Base-by-base conservation (phyloP, 1,140 invertebrate species). In the Cydia splendana region DNA sequence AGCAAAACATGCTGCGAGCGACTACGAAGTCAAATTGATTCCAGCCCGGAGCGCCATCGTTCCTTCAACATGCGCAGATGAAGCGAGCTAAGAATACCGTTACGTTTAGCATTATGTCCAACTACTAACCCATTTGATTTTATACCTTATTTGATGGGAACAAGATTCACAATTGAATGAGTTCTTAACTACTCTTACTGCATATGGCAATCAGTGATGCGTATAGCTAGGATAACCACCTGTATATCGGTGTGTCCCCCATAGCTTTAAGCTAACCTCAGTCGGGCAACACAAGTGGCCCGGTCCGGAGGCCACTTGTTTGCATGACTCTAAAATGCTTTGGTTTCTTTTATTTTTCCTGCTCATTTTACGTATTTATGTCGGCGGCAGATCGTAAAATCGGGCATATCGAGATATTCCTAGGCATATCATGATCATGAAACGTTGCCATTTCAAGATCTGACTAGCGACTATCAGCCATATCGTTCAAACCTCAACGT, bases 211-310 rank as follows among this genome's bases (percentile, higher is more conserved):
- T 0, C 10, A 42, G 4, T 42, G 9, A 5, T 45, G 4, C 2
- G 12, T 45, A 13, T 12, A 45, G 42, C 10, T 45, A 45, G 42
- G 10, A 45, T 12, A 45, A 45, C 42, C 45, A 48, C 45, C 13
- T 57, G 53, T 7, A 57, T n/a, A 53, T 57, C 9, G 12, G 10
- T 45, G 42, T 45, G 42, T 45, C 12, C 15, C 13, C 12, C 53
- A 18, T 18, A 57, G 53, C 53, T 57, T 57, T 18, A 18, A 18
- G n/a, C 53, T 6, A 57, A 9, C 53, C n/a, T 57, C 53, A 57
- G 53, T 57, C 53, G n/a, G 53, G 53, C 53, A 57, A n/a, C 5
- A 57, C 53, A 57, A 57, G 53, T 57, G 53, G 53, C 53, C 53
- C 53, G n/a, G n/a, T n/a, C 6, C 6, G 13, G 45, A 57, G 53